Evolutionary conservation across 2,113 vertebrate species (phyloP).

Genomic region (Forbesichthys papilliferus): DNA sequence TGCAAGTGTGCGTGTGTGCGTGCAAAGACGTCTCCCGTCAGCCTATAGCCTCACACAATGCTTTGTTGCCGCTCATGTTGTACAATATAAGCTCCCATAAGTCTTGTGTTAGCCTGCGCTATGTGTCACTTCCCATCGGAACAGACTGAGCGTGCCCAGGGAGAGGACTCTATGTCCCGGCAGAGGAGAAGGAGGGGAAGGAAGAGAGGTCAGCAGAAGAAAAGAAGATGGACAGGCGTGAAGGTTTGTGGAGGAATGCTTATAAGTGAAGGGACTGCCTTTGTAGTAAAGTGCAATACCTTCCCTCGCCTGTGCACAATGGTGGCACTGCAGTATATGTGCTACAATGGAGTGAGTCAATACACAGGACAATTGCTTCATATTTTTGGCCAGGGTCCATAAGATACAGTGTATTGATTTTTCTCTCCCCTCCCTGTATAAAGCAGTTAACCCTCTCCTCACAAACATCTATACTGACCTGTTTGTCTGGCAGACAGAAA

Average conservation of each 20-base stretch:
- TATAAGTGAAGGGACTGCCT: conserved; percentile 3
- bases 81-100: conserved; percentile 65
- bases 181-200: conserved; percentile 12
- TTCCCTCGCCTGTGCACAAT: conserved; percentile 13
- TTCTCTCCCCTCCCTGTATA: conserved; percentile 16
- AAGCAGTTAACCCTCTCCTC: conserved; percentile 45
- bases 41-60: conserved; percentile 31
- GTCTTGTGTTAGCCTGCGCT: conserved; percentile 47
- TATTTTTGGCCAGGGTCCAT: conserved; percentile 55
- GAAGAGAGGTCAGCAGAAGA: background rate
- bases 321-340: conserved; percentile 40
- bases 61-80: conserved; percentile 64
- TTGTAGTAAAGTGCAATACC: conserved; percentile 19
- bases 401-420: conserved; percentile 55
- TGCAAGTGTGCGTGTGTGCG: background rate
- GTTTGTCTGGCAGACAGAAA: conserved; percentile 8
- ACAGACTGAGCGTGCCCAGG: conserved; percentile 6
- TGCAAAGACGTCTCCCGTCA: conserved; percentile 45
- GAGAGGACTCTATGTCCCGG: conserved; percentile 29
- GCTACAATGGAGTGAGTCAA: conserved; percentile 45
- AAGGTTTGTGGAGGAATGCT: background rate
- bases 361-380: conserved; percentile 55
- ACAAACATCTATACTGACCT: conserved; percentile 21
- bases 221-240: background rate
- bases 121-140: conserved; percentile 62